phyloP scores from a whole-genome alignment of 2,113 vertebrate species.

The Muntiacus muntjak region DNA sequence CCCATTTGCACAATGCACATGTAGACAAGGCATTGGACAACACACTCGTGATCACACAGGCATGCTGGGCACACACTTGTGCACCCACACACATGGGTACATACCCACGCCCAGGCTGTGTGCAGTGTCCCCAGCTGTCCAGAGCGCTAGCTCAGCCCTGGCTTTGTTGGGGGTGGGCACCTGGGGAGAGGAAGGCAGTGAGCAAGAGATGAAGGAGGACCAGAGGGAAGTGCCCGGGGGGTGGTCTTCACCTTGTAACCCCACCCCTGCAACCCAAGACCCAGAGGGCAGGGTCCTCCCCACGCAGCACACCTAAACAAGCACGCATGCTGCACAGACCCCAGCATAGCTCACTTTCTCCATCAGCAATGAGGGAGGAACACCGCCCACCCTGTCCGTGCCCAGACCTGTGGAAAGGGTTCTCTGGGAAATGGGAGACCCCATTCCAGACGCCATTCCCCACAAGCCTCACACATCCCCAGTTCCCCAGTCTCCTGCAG shows the following conservation, averaged over 20 bases:
- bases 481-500: neutral
- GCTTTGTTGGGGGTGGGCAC: neutral
- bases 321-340: rapidly evolving
- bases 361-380: neutral
- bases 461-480: neutral
- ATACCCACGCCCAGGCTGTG: rapidly evolving
- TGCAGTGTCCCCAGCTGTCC: neutral
- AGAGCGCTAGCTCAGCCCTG: neutral
- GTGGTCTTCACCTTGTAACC: neutral
- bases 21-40: neutral
- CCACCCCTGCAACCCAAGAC: no score
- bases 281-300: neutral
- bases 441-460: neutral
- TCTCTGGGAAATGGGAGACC: neutral
- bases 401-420: neutral
- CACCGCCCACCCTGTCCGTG: no score
- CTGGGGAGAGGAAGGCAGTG: rapidly evolving
- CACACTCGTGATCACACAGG: neutral
- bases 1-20: neutral
- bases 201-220: neutral
- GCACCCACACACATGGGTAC: rapidly evolving
- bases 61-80: neutral
- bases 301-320: rapidly evolving
- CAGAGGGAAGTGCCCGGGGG: neutral
- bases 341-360: neutral